Percentiles rank a stretch among this genome's conserved stretches.
Evolutionary conservation across 2,113 vertebrate genomes (phyloP).

Genomic region (Pedetes capensis): DNA sequence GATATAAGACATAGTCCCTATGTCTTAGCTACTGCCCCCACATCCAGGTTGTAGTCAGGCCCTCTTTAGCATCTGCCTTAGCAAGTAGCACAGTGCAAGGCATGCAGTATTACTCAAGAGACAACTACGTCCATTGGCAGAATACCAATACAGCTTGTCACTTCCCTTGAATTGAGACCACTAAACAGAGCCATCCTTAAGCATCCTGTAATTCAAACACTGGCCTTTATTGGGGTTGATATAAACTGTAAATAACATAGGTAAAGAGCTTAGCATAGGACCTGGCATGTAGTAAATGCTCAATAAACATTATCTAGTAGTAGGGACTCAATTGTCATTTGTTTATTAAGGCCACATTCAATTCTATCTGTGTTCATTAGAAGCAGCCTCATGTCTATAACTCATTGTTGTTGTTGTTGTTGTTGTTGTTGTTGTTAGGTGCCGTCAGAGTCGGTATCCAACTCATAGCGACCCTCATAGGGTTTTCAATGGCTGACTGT

Average conservation of each 20-base stretch:
- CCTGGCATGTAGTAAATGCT: neutral
- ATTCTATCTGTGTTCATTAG: neutral
- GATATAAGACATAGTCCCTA: neutral
- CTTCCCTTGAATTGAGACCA: neutral
- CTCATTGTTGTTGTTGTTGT: no score
- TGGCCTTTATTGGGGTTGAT: neutral
- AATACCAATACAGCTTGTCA: neutral
- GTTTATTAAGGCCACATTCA: constrained; percentile 6
- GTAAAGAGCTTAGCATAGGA: neutral
- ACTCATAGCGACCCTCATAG: no score
- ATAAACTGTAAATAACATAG: neutral
- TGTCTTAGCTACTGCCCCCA: neutral
- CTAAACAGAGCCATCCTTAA: neutral
- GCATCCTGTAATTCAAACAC: constrained; percentile 26
- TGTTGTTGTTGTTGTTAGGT: no score
- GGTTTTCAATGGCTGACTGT: no score
- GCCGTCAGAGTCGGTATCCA: no score
- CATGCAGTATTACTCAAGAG: neutral
- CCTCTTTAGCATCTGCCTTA: neutral
- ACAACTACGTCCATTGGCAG: neutral
- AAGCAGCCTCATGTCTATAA: neutral
- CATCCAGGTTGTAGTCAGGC: neutral
- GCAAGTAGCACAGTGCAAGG: neutral
- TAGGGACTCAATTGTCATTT: neutral
- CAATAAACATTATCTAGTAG: neutral